These are phyloP conservation scores for Bagarius yarrelli DNA, from an alignment of 2,113 vertebrate species.

Conservation along the genomic window DNA sequence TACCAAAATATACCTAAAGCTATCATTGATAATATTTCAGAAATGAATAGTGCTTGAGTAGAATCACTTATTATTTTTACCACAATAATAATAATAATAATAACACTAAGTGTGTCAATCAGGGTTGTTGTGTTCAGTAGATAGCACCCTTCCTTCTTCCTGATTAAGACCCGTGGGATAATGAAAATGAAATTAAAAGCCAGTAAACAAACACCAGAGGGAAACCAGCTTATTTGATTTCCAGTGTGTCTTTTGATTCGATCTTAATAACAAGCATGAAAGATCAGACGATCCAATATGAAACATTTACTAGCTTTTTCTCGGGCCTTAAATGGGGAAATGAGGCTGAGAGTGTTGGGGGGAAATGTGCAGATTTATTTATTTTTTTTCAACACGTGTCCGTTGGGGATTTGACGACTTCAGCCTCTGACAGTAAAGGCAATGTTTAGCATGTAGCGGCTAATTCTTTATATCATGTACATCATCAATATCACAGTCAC, in stretches of 20 bases:
- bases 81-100: not conserved
- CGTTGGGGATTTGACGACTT: not conserved
- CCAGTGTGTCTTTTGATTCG: not conserved
- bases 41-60: not conserved
- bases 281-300: not conserved
- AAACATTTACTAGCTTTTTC: not conserved
- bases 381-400: not conserved
- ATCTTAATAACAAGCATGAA: not conserved
- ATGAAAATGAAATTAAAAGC: slow-evolving; percentile 20
- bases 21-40: not conserved
- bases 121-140: not conserved
- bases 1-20: not conserved
- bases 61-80: not conserved
- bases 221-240: not conserved
- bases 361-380: not conserved
- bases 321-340: not conserved
- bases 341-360: not conserved
- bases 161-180: slow-evolving; percentile 32
- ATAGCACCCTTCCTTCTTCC: not conserved
- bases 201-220: not conserved
- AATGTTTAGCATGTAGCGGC: not conserved
- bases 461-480: not conserved
- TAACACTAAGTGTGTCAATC: not conserved
- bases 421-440: not conserved
- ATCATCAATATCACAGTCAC: not conserved